These are phyloP conservation scores for Odontesthes bonariensis DNA, from an alignment of 2,113 vertebrate genomes.

Conservation along the genomic window DNA sequence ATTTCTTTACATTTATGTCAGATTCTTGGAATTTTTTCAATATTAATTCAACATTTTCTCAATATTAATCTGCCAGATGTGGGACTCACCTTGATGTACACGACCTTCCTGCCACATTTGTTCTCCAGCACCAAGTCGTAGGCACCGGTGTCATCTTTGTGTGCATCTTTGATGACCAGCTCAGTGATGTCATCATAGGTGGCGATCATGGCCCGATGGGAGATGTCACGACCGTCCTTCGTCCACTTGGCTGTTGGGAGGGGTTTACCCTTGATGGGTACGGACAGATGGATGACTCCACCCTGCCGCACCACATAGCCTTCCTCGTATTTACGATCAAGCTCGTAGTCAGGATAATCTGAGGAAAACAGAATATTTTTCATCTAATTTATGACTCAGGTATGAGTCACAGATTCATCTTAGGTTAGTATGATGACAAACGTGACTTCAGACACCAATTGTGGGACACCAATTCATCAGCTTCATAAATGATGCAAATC, in stretches of 20 bases:
- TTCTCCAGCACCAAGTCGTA: constrained; percentile 97
- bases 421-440: background rate
- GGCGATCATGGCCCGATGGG: constrained; percentile 95
- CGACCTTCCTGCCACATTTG: constrained; percentile 96
- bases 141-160: constrained; percentile 95
- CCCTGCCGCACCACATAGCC: constrained; percentile 95
- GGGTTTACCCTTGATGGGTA: constrained; percentile 98
- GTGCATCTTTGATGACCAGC: constrained; percentile 96
- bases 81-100: constrained; percentile 90
- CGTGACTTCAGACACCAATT: background rate
- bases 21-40: background rate
- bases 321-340: constrained; percentile 93
- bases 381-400: background rate
- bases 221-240: constrained; percentile 96
- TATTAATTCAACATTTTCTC: too few species aligned
- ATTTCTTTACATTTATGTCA: background rate
- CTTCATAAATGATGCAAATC: background rate
- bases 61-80: background rate
- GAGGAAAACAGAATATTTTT: constrained; percentile 28
- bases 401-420: background rate
- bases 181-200: constrained; percentile 95
- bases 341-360: constrained; percentile 96
- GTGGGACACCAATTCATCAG: too few species aligned
- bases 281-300: constrained; percentile 92
- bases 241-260: constrained; percentile 97